A percentile compares a stretch with the other conserved stretches of the same genome.
These are phyloP conservation scores for Brevimyrus niger DNA, from an alignment of 2,113 vertebrate genomes.

Conservation along the genomic window DNA sequence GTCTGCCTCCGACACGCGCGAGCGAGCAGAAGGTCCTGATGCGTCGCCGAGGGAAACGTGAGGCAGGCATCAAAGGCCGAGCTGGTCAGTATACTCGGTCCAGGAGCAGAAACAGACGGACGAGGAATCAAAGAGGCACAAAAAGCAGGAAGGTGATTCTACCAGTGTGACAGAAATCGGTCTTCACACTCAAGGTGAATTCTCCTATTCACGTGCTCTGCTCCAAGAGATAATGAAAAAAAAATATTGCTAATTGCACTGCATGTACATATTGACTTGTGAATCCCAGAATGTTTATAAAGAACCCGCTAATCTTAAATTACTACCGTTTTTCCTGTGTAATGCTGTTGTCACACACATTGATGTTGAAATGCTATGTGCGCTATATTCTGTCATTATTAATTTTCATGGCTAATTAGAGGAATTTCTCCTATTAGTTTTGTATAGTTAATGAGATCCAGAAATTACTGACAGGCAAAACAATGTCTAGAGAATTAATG, in stretches of 20 bases:
- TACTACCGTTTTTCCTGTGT: neutral
- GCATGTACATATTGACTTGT: neutral
- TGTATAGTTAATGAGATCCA: constrained; percentile 3
- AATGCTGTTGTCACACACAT: neutral
- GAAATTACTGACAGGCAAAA: constrained; percentile 3
- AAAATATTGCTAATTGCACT: neutral
- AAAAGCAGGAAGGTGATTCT: neutral
- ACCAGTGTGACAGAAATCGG: neutral
- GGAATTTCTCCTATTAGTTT: neutral
- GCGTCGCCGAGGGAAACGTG: constrained; percentile 27
- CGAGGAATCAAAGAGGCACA: constrained; percentile 19
- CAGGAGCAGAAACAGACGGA: constrained; percentile 9
- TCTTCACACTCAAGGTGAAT: constrained; percentile 5
- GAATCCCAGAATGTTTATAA: neutral
- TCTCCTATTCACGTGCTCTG: neutral
- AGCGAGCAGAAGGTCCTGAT: constrained; percentile 18
- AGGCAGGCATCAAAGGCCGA: constrained; percentile 23
- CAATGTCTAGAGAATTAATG: neutral
- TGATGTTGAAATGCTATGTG: neutral
- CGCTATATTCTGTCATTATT: neutral
- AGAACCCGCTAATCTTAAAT: neutral
- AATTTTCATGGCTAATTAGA: constrained; percentile 4
- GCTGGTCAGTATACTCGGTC: constrained; percentile 28
- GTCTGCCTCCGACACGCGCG: neutral
- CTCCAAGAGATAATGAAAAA: neutral